A percentile compares a stretch with the other conserved stretches of the same genome.
These are phyloP conservation scores for Papilio elwesi DNA, from an alignment of 2,888 invertebrate species.

Conservation along the genomic window DNA sequence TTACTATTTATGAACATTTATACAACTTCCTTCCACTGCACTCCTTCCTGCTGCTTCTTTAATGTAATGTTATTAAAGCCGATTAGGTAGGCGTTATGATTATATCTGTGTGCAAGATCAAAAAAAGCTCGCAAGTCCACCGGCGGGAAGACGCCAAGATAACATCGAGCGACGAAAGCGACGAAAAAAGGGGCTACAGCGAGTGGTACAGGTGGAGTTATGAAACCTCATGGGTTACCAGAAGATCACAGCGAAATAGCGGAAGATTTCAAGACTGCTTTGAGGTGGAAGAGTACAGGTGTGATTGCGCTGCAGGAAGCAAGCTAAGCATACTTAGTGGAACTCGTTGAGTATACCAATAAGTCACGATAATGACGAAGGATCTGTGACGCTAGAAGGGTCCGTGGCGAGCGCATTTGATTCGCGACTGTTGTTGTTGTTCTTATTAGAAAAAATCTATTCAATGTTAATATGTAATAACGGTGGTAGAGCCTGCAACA, in stretches of 20 bases:
- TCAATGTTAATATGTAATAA: too few relatives aligned
- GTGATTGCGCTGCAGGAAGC: conserved; percentile 87
- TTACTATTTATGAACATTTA: too few relatives aligned
- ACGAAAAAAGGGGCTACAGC: conserved; percentile 89
- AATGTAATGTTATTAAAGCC: too few relatives aligned
- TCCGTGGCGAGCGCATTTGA: conserved; percentile 69
- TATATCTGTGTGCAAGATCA: too few relatives aligned
- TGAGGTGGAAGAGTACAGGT: conserved; percentile 88
- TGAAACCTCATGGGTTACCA: conserved; percentile 91
- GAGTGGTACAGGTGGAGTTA: conserved; percentile 88
- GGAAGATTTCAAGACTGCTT: conserved; percentile 89
- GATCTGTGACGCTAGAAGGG: conserved; percentile 70
- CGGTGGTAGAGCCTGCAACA: too few relatives aligned
- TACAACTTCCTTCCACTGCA: too few relatives aligned
- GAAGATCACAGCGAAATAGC: conserved; percentile 90
- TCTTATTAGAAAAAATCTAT: too few relatives aligned
- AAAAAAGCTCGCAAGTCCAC: conserved; percentile 90
- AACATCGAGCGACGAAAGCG: conserved; percentile 88
- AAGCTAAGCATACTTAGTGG: conserved; percentile 86
- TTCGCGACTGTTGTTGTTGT: conserved; percentile 12
- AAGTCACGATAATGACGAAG: conserved; percentile 76
- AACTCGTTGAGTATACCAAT: conserved; percentile 90
- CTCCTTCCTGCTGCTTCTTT: too few relatives aligned
- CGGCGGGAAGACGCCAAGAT: conserved; percentile 89
- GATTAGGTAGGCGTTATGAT: too few relatives aligned